Evolutionary conservation across 2,797 vertebrate genomes (phyloP).

Genomic region (Chaunax sp.): DNA sequence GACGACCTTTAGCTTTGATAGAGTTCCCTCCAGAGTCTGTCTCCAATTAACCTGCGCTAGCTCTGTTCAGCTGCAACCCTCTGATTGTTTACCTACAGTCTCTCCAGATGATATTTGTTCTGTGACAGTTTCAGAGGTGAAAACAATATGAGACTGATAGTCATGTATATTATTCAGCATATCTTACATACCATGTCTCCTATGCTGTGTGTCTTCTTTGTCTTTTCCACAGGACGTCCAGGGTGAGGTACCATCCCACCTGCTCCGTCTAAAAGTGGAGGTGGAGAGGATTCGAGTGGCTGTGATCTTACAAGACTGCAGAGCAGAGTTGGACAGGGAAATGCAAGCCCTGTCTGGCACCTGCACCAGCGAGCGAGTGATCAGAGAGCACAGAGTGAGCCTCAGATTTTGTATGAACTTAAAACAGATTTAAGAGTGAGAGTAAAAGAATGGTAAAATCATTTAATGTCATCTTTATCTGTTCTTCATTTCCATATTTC

Average conservation of each 20-base stretch:
- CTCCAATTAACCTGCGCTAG: conserved; percentile 51
- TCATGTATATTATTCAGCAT: background rate
- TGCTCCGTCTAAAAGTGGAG: conserved; percentile 90
- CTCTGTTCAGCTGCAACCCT: conserved; percentile 33
- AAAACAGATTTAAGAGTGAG: conserved; percentile 14
- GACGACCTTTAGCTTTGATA: conserved; percentile 33
- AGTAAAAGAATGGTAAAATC: conserved; percentile 29
- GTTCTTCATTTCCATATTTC: conserved; percentile 31
- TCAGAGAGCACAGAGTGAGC: conserved; percentile 90
- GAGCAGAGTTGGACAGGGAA: conserved; percentile 87
- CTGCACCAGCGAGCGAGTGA: conserved; percentile 87
- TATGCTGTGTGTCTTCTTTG: conserved; percentile 16
- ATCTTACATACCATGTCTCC: conserved; percentile 12
- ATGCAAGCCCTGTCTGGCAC: conserved; percentile 81
- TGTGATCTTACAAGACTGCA: conserved; percentile 86
- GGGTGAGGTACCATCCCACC: conserved; percentile 88
- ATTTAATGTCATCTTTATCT: conserved; percentile 24
- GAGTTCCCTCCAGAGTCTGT: conserved; percentile 20
- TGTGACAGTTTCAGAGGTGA: too few species aligned
- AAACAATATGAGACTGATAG: too few species aligned
- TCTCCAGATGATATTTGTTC: conserved; percentile 12
- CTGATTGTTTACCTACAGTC: conserved; percentile 26
- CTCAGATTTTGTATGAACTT: conserved; percentile 32
- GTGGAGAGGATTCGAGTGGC: conserved; percentile 85
- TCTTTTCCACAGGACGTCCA: conserved; percentile 86